Evolutionary conservation across 2,888 invertebrate species (phyloP).

Genomic region (Diarsia rubi): DNA sequence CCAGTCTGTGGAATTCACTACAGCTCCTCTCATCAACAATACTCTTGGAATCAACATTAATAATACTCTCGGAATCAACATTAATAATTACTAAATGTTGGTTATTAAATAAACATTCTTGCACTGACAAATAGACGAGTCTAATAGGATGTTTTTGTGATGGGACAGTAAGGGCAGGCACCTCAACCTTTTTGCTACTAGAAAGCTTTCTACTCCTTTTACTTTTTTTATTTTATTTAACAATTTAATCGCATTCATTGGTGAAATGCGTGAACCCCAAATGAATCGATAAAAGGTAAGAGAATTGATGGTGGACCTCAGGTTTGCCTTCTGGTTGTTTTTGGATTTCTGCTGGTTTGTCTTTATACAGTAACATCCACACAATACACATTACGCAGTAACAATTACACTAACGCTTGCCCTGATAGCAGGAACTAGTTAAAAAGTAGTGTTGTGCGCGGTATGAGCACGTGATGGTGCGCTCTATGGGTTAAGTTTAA

Average conservation of each 20-base stretch:
- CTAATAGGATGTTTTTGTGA: too few relatives aligned
- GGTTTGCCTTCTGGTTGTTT: not conserved
- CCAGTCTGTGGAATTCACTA: too few relatives aligned
- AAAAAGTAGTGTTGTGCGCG: constrained; percentile 57
- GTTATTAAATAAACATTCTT: too few relatives aligned
- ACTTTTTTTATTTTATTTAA: not conserved
- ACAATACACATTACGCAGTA: constrained; percentile 7
- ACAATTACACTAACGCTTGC: constrained; percentile 28
- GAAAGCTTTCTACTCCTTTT: not conserved
- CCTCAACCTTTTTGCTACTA: not conserved
- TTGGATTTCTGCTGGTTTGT: not conserved
- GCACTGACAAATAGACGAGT: too few relatives aligned
- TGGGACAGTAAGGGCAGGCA: not conserved
- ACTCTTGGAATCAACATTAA: too few relatives aligned
- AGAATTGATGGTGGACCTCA: too few relatives aligned
- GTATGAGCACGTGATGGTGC: constrained; percentile 74
- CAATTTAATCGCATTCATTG: not conserved
- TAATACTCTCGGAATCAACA: too few relatives aligned
- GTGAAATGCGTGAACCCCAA: too few relatives aligned
- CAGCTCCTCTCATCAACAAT: too few relatives aligned
- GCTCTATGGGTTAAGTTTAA: constrained; percentile 82
- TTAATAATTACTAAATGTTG: too few relatives aligned
- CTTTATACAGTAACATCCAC: not conserved
- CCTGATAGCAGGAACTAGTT: constrained; percentile 55
- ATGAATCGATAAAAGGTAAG: too few relatives aligned